Evolutionary conservation across 2,113 vertebrate species (phyloP).

Genomic region (Sceloporus tristichus): DNA sequence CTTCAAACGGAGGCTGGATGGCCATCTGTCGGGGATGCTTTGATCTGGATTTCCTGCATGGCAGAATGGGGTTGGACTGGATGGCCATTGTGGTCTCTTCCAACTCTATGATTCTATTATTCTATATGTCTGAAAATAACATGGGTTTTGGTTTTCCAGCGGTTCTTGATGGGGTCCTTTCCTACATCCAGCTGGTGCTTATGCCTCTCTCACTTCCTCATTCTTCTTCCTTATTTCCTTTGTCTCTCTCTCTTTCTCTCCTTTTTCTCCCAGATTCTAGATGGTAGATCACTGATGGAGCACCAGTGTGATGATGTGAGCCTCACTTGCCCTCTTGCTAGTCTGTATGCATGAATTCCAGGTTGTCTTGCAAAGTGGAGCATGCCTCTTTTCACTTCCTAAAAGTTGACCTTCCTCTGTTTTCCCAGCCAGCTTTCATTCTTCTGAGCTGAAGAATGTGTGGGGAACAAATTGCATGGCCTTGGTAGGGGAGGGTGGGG

Average conservation of each 20-base stretch:
- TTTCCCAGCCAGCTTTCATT: rapidly evolving
- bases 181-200: neutral
- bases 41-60: no score
- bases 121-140: neutral
- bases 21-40: no score
- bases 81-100: no score
- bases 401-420: neutral
- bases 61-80: no score
- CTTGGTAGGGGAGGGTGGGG: no score
- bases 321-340: neutral
- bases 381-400: constrained; percentile 59
- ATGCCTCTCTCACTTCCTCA: neutral
- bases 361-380: constrained; percentile 43
- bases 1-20: no score
- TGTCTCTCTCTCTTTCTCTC: neutral
- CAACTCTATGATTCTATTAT: no score
- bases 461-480: neutral
- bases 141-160: neutral
- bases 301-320: constrained; percentile 23
- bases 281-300: neutral
- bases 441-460: neutral
- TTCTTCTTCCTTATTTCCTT: constrained; percentile 2
- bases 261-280: neutral
- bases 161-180: neutral
- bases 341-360: constrained; percentile 80